Base-by-base conservation (phyloP, 2,797 vertebrate genomes). In the Tolypeutes matacus region DNA sequence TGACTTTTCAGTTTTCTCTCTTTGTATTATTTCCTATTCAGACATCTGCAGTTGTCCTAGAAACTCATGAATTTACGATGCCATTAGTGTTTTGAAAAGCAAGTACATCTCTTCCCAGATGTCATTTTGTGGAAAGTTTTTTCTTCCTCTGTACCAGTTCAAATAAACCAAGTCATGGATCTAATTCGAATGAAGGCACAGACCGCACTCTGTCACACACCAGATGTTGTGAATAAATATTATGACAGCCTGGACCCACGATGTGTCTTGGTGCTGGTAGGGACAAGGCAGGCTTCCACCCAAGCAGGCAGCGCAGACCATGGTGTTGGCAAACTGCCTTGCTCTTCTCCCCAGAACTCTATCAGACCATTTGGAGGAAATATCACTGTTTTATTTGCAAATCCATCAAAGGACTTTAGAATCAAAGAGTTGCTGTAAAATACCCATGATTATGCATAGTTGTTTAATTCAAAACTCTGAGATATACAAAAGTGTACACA, bases 221-320 rank as follows among this genome's bases (percentile, higher is more conserved):
- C 96, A 97, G 89, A 94, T 97, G 95, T 92, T 78, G 58, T 93
- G 89, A 85, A 94, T 97, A 97, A 97, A 97, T 97, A 97, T 95
- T 95, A 91, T 97, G 97, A 94, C 96, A 97, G 85, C 72, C 82
- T 67, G 81, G 88, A 96, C 70, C 29, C 89, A 91, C 0, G 1
- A 70, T 82, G 92, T 81, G 89, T 90, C 89, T 95, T 29, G 51
- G 77, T 36, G n/a, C 82, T 86, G 62, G 81, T 67, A 46, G 42
- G 69, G 56, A 92, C 8, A 25, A 85, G 39, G 67, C 83, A 51
- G 88, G 51, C 60, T 94, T 96, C 82, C 25, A 39, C 73, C n/a
- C 39, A 80, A 29, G 29, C 69, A 42, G 82, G 65, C 92, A 78
- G 86, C 21, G 5, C 3, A 23, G 51, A 53, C 64, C 53, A 3